phyloP scores from a whole-genome alignment of 2,113 vertebrate genomes.

The Tyrannus savana region DNA sequence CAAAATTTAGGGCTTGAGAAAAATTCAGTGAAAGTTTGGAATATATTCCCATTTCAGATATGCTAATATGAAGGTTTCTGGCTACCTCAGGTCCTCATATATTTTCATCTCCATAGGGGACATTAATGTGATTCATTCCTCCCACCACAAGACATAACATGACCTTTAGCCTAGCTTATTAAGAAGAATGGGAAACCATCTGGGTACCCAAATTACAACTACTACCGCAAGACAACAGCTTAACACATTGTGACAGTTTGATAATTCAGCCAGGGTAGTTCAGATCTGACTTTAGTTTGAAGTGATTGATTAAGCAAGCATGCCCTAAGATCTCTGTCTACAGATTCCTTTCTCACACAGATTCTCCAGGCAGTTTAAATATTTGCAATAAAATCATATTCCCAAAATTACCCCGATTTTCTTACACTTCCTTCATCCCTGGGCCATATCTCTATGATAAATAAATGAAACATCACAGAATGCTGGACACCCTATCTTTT shows the following conservation, averaged over 20 bases:
- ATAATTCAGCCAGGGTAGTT: background rate
- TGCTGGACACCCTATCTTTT: background rate
- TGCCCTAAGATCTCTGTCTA: background rate
- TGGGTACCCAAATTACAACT: background rate
- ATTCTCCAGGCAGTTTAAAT: background rate
- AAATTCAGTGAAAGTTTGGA: background rate
- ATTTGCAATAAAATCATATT: background rate
- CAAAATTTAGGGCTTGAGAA: background rate
- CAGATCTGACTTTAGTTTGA: background rate
- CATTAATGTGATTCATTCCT: background rate
- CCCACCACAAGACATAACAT: background rate
- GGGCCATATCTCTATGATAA: background rate
- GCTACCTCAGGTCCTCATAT: background rate
- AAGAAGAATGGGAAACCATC: background rate
- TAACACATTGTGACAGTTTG: background rate
- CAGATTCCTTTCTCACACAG: background rate
- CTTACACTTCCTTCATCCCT: background rate
- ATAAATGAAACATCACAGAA: background rate
- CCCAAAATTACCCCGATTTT: background rate
- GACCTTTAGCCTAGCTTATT: background rate
- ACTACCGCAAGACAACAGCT: background rate
- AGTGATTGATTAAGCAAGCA: background rate
- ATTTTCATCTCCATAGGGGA: background rate
- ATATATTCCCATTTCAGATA: background rate
- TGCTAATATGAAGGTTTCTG: background rate